phyloP scores from a whole-genome alignment of 2,888 invertebrate genomes.

The Lysandra bellargus region DNA sequence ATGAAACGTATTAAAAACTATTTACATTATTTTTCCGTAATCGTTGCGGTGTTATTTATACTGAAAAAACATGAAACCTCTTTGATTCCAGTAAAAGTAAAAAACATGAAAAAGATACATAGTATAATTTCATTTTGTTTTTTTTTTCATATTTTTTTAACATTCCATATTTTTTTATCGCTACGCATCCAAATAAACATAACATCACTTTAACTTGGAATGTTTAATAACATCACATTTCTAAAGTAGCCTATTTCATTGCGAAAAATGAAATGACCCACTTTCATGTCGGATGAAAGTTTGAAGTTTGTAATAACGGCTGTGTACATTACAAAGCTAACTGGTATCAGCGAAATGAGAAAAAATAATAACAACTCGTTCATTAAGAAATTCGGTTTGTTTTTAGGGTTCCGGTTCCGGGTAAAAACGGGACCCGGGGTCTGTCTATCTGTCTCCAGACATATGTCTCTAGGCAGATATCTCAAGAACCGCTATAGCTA shows the following conservation, averaged over 20 bases:
- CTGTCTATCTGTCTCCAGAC: too few relatives aligned
- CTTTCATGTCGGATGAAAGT: conserved; percentile 25
- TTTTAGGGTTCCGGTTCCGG: neutral
- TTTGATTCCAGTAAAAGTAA: neutral
- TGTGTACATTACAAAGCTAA: conserved; percentile 34
- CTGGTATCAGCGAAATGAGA: conserved; percentile 37
- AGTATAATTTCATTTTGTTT: neutral
- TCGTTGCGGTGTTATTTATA: neutral
- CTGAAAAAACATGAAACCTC: neutral
- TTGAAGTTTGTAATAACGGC: conserved; percentile 36
- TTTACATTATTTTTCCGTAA: neutral
- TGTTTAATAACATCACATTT: neutral
- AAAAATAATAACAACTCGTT: conserved; percentile 41
- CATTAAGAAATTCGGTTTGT: conserved; percentile 42
- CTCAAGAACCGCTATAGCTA: too few relatives aligned
- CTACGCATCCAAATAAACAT: neutral
- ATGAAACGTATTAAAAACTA: neutral
- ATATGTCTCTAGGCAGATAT: too few relatives aligned
- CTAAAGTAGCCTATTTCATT: neutral
- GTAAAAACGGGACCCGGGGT: too few relatives aligned
- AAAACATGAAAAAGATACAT: neutral
- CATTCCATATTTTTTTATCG: too few relatives aligned
- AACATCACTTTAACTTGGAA: neutral
- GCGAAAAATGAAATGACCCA: conserved; percentile 16
- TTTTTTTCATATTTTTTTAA: neutral